A percentile compares a stretch with the other conserved stretches of the same genome.
These are phyloP conservation scores for Diplodus puntazzo DNA, from an alignment of 2,797 vertebrate genomes.

Conservation along the genomic window DNA sequence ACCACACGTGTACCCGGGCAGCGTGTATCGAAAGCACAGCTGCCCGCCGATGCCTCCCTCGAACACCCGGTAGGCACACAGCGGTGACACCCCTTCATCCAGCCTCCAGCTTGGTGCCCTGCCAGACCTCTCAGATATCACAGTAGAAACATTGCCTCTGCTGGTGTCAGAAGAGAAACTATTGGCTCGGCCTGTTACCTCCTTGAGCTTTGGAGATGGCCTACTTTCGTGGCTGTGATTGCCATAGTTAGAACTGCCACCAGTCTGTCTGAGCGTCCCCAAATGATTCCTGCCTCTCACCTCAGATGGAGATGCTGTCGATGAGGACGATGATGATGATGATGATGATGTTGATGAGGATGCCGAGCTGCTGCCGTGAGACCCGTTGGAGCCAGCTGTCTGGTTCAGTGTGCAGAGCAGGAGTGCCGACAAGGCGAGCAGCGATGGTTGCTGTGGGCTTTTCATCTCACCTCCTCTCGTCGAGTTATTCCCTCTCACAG, in stretches of 20 bases:
- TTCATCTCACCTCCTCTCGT: conserved; percentile 75
- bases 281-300: conserved; percentile 44
- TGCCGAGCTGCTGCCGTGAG: conserved; percentile 48
- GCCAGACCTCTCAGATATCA: conserved; percentile 45
- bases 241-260: conserved; percentile 47
- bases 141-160: conserved; percentile 57
- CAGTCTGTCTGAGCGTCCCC: conserved; percentile 36
- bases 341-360: conserved; percentile 12
- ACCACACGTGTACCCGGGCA: conserved; percentile 87
- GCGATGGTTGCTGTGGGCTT: conserved; percentile 59
- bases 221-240: conserved; percentile 48
- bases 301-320: conserved; percentile 52
- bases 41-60: conserved; percentile 80
- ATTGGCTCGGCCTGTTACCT: conserved; percentile 25
- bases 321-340: conserved; percentile 12
- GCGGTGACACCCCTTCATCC: conserved; percentile 63
- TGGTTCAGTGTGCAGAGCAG: conserved; percentile 75
- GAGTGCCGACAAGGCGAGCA: conserved; percentile 76
- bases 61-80: conserved; percentile 92
- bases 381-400: conserved; percentile 56
- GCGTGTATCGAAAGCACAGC: conserved; percentile 90
- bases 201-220: conserved; percentile 56
- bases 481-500: conserved; percentile 56
- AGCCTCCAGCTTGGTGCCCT: conserved; percentile 49
- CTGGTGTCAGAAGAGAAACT: conserved; percentile 54